Percentiles rank a stretch among this genome's conserved stretches.
Conservation (phyloP, 2,113 vertebrate species). For the Nicator chloris region DNA sequence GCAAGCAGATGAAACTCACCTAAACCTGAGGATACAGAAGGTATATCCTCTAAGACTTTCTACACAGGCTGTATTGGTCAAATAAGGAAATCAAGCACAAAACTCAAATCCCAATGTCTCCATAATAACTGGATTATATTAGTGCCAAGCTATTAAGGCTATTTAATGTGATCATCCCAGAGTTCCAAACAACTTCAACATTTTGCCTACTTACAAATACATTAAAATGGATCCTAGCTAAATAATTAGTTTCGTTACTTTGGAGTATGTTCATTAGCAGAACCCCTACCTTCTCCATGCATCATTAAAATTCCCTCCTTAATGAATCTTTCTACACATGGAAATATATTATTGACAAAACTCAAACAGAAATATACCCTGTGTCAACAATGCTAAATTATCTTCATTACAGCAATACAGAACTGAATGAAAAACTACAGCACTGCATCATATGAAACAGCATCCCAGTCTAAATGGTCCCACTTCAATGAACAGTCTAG, state of each 20-base stretch:
- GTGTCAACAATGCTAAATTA: constrained; percentile 15
- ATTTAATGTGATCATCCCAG: background rate
- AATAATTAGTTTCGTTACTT: background rate
- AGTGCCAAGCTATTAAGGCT: background rate
- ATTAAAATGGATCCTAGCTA: background rate
- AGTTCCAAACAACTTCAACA: background rate
- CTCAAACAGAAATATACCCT: background rate
- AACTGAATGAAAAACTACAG: background rate
- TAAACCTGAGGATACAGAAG: background rate
- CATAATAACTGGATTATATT: background rate
- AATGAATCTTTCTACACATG: background rate
- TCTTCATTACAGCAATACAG: background rate
- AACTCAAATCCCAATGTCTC: background rate
- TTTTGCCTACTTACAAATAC: background rate
- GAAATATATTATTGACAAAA: constrained; percentile 24
- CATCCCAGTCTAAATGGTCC: background rate
- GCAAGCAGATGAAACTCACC: background rate
- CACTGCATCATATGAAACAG: background rate
- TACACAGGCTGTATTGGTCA: background rate
- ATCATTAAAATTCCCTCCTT: background rate
- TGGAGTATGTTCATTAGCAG: background rate
- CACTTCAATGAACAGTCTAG: background rate
- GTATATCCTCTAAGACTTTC: background rate
- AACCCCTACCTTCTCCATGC: background rate
- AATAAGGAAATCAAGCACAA: background rate